Evolutionary conservation across 2,888 invertebrate species (phyloP).

Genomic region (Ischnura elegans): DNA sequence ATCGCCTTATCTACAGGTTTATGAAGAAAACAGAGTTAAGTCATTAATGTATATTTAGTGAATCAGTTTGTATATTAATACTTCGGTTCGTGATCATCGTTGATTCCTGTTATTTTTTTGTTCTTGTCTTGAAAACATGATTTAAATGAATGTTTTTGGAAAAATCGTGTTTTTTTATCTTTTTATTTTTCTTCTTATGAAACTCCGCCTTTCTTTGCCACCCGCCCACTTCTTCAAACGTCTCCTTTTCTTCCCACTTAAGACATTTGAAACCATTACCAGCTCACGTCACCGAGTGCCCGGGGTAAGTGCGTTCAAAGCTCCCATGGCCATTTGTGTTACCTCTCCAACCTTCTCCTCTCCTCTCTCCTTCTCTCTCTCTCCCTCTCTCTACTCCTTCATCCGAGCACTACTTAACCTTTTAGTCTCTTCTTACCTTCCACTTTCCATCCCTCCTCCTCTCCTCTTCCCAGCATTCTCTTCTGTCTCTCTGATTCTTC

Average conservation of each 20-base stretch:
- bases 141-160: too few species aligned
- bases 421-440: not conserved
- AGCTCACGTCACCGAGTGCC: not conserved
- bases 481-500: not conserved
- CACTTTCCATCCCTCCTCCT: not conserved
- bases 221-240: not conserved
- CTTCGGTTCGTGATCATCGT: too few species aligned
- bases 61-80: too few species aligned
- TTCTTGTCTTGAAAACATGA: too few species aligned
- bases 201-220: not conserved
- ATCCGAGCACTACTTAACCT: too few species aligned
- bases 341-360: not conserved
- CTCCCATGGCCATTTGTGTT: not conserved
- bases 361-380: not conserved
- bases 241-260: not conserved
- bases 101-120: too few species aligned
- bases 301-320: not conserved
- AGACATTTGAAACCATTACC: conserved; percentile 30
- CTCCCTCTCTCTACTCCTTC: not conserved
- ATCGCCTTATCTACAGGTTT: too few species aligned
- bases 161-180: too few species aligned
- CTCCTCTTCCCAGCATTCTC: not conserved
- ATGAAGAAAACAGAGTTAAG: too few species aligned
- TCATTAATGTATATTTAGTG: too few species aligned
- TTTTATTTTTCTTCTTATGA: too few species aligned